phyloP scores from a whole-genome alignment of 2,797 vertebrate genomes.

The Melanotaenia maccullochi region DNA sequence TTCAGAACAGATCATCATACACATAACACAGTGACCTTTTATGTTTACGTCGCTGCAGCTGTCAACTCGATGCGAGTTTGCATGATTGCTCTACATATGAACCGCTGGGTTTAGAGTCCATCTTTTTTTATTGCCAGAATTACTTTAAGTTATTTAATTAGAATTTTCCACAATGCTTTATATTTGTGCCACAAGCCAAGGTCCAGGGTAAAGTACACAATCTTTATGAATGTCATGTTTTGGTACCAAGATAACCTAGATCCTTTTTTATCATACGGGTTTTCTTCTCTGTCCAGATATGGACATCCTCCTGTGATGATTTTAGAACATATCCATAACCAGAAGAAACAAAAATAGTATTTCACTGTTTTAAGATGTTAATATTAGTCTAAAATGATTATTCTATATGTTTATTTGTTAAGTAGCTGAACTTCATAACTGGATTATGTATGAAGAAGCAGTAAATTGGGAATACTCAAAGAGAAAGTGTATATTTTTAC shows the following conservation, averaged over 20 bases:
- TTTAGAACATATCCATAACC: not conserved
- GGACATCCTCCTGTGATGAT: not conserved
- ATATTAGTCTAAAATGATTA: not conserved
- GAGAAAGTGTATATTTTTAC: not conserved
- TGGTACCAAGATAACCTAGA: conserved; percentile 7
- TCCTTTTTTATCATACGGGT: not conserved
- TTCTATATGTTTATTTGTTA: not conserved
- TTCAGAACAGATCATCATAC: conserved; percentile 33
- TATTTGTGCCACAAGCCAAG: conserved; percentile 24
- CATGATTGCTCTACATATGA: conserved; percentile 8
- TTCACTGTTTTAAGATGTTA: not conserved
- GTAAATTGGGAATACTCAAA: not conserved
- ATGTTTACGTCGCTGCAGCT: conserved; percentile 36
- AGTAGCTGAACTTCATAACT: not conserved
- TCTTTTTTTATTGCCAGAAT: conserved; percentile 36
- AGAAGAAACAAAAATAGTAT: not conserved
- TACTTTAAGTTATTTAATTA: conserved; percentile 26
- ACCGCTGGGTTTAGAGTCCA: conserved; percentile 39
- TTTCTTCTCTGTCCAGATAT: not conserved
- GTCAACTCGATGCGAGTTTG: not conserved
- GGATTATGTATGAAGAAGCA: not conserved
- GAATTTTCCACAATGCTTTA: conserved; percentile 28
- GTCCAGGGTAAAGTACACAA: conserved; percentile 32
- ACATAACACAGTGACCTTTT: conserved; percentile 39
- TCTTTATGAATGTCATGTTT: conserved; percentile 9